phyloP scores from a whole-genome alignment of 1,140 invertebrate genomes.

The Euglossa dilemma region DNA sequence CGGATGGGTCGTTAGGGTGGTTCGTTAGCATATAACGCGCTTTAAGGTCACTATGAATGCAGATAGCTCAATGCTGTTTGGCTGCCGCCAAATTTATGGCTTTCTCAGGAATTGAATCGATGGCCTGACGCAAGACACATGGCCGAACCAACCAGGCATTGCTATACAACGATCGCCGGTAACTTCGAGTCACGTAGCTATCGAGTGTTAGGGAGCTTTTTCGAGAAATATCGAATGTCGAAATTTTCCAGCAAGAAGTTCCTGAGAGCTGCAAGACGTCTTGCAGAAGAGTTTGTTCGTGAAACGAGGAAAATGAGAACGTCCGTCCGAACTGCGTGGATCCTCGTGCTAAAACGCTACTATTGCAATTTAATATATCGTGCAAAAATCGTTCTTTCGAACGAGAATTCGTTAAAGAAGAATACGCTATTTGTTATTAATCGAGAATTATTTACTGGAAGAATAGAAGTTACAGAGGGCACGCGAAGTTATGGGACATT shows the following conservation, averaged over 20 bases:
- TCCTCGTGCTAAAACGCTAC: too few relatives aligned
- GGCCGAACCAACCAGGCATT: neutral
- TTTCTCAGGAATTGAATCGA: slow-evolving; percentile 18
- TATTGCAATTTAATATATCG: too few relatives aligned
- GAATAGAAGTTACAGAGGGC: too few relatives aligned
- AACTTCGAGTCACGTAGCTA: neutral
- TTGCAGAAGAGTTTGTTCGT: too few relatives aligned
- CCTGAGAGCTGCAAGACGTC: neutral
- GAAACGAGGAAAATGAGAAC: too few relatives aligned
- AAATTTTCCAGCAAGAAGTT: neutral
- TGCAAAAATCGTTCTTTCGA: too few relatives aligned
- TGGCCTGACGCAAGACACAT: slow-evolving; percentile 5
- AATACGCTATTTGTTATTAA: neutral
- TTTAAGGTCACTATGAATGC: slow-evolving; percentile 22
- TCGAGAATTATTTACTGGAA: too few relatives aligned
- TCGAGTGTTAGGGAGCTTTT: neutral
- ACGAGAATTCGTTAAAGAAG: too few relatives aligned
- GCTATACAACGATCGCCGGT: neutral
- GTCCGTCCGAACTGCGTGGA: too few relatives aligned
- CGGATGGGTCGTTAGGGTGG: neutral
- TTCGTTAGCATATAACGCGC: slow-evolving; percentile 7
- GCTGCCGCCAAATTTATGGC: slow-evolving; percentile 13
- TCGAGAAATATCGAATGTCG: neutral
- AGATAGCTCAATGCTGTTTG: slow-evolving; percentile 15
- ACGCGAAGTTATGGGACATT: too few relatives aligned